Evolutionary conservation across 2,797 vertebrate genomes (phyloP).

Genomic region (Lindbergichthys nudifrons): DNA sequence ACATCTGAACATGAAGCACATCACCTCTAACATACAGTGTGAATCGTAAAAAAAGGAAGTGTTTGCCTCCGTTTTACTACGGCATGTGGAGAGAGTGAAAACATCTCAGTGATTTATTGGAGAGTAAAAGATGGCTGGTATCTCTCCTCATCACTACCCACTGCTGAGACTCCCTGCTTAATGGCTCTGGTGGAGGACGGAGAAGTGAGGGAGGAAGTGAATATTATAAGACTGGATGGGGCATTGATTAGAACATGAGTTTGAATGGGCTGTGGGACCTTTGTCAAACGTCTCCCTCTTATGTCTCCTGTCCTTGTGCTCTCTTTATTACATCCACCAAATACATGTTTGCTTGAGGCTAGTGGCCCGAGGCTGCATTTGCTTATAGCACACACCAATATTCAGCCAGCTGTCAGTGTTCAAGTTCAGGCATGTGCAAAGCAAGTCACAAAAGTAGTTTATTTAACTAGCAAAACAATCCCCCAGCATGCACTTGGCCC

Average conservation of each 20-base stretch:
- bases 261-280: background rate
- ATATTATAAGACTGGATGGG: slow-evolving; percentile 8
- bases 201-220: slow-evolving; percentile 16
- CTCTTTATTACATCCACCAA: background rate
- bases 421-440: background rate
- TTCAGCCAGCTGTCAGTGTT: background rate
- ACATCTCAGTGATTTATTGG: slow-evolving; percentile 54
- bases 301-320: background rate
- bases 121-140: slow-evolving; percentile 30
- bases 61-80: slow-evolving; percentile 63
- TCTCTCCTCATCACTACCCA: slow-evolving; percentile 35
- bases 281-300: background rate
- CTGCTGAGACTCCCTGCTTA: slow-evolving; percentile 40
- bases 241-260: background rate
- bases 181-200: slow-evolving; percentile 32
- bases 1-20: slow-evolving; percentile 50
- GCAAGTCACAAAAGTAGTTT: no score
- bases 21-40: slow-evolving; percentile 39
- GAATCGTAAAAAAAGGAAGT: slow-evolving; percentile 58
- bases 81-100: slow-evolving; percentile 12
- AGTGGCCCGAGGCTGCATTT: background rate
- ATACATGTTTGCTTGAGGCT: background rate
- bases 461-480: no score
- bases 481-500: no score
- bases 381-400: background rate